phyloP scores from a whole-genome alignment of 2,113 vertebrate species.

The Argyrosomus japonicus region DNA sequence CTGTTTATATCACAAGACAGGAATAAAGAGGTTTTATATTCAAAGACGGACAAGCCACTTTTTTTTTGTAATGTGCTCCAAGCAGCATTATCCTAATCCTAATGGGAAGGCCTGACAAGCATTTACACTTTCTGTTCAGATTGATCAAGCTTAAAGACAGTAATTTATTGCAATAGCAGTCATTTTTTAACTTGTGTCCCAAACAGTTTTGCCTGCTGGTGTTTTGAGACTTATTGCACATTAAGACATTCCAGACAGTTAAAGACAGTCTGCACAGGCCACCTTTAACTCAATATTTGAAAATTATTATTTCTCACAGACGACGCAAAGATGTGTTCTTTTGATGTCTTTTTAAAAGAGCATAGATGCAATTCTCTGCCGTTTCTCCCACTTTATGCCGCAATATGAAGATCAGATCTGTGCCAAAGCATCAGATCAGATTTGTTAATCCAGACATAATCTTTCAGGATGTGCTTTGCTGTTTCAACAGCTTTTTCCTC shows the following conservation, averaged over 20 bases:
- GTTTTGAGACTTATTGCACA: background rate
- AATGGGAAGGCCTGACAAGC: slow-evolving; percentile 34
- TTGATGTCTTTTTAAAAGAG: slow-evolving; percentile 20
- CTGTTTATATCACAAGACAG: slow-evolving; percentile 38
- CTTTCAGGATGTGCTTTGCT: slow-evolving; percentile 35
- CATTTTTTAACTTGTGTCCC: slow-evolving; percentile 14
- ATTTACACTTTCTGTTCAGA: slow-evolving; percentile 22
- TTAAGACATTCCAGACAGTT: slow-evolving; percentile 6
- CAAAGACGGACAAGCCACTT: slow-evolving; percentile 33
- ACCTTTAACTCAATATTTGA: background rate
- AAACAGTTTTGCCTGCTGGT: background rate
- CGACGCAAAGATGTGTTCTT: background rate
- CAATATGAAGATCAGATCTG: slow-evolving; percentile 31
- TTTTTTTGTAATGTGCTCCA: slow-evolving; percentile 39
- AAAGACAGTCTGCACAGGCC: background rate
- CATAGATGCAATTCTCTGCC: background rate
- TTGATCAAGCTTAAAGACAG: slow-evolving; percentile 21
- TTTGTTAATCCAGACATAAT: slow-evolving; percentile 56
- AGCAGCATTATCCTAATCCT: slow-evolving; percentile 36
- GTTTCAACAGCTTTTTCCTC: slow-evolving; percentile 20
- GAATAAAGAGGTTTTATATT: slow-evolving; percentile 52
- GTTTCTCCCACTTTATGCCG: slow-evolving; percentile 12
- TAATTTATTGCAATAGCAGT: slow-evolving; percentile 29
- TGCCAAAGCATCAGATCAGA: slow-evolving; percentile 43
- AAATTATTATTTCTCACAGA: slow-evolving; percentile 12